Evolutionary conservation across 2,888 invertebrate species (phyloP).

Genomic region (Lycia hirtaria): DNA sequence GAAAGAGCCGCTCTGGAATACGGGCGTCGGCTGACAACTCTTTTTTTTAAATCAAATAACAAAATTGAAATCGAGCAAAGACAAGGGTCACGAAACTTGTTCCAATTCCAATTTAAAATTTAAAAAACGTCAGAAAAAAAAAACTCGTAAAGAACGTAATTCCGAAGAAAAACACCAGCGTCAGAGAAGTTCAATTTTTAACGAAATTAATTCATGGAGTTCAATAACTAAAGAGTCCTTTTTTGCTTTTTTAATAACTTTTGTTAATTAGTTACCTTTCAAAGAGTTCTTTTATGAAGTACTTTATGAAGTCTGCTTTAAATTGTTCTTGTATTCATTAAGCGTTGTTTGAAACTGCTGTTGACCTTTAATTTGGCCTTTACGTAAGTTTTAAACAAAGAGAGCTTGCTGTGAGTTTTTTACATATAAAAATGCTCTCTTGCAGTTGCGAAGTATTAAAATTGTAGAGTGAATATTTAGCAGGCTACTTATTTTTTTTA

Average conservation of each 20-base stretch:
- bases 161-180: conserved; percentile 53
- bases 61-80: conserved; percentile 26
- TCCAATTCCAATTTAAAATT: conserved; percentile 31
- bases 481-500: not conserved
- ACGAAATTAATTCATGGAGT: conserved; percentile 70
- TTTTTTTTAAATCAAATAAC: conserved; percentile 19
- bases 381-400: conserved; percentile 32
- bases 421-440: not conserved
- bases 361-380: conserved; percentile 53
- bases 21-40: conserved; percentile 2
- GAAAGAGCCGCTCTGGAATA: not conserved
- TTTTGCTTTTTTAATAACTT: conserved; percentile 51
- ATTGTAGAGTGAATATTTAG: not conserved
- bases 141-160: conserved; percentile 38
- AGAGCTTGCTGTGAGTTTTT: not conserved
- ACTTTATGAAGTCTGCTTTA: conserved; percentile 39
- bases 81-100: conserved; percentile 17
- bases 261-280: conserved; percentile 54
- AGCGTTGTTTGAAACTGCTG: conserved; percentile 47
- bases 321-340: conserved; percentile 53
- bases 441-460: not conserved
- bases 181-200: conserved; percentile 53
- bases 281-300: conserved; percentile 49
- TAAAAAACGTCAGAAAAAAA: conserved; percentile 26
- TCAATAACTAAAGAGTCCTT: conserved; percentile 47